phyloP scores from a whole-genome alignment of 2,797 vertebrate genomes.

The Mormyrops attenuatus region DNA sequence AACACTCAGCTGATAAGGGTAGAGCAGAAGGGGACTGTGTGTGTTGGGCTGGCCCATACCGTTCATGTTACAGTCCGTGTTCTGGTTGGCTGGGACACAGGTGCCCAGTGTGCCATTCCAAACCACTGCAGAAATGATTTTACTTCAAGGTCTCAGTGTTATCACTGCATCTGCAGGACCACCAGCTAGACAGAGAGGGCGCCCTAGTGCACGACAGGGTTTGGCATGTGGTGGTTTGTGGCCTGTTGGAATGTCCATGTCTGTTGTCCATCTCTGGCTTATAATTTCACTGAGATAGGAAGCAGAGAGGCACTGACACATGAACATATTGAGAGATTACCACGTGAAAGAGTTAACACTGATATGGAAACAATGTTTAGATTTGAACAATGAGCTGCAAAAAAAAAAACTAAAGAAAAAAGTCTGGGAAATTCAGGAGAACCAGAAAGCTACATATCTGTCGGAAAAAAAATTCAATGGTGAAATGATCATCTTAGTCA shows the following conservation, averaged over 20 bases:
- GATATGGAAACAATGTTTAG: neutral
- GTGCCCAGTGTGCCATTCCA: constrained; percentile 42
- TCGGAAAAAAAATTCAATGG: neutral
- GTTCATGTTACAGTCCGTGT: constrained; percentile 62
- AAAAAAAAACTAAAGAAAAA: neutral
- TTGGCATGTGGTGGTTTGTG: neutral
- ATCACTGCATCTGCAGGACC: neutral
- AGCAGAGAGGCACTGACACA: neutral
- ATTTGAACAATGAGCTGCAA: neutral
- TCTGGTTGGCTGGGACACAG: constrained; percentile 59
- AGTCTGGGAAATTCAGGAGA: neutral
- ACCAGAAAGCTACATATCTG: neutral
- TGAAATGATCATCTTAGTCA: neutral
- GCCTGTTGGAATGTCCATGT: neutral
- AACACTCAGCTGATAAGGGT: constrained; percentile 78
- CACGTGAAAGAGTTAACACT: neutral
- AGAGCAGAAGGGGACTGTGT: constrained; percentile 63
- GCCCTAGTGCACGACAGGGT: neutral
- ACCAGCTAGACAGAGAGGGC: neutral
- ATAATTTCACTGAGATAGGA: neutral
- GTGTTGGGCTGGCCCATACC: constrained; percentile 42
- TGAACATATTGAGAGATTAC: neutral
- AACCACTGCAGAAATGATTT: constrained; percentile 42
- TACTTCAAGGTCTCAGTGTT: neutral
- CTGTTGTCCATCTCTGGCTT: neutral